Percentiles rank a stretch among this genome's conserved stretches.
Evolutionary conservation across 1,140 invertebrate species (phyloP).

Genomic region (Zophobas morio): DNA sequence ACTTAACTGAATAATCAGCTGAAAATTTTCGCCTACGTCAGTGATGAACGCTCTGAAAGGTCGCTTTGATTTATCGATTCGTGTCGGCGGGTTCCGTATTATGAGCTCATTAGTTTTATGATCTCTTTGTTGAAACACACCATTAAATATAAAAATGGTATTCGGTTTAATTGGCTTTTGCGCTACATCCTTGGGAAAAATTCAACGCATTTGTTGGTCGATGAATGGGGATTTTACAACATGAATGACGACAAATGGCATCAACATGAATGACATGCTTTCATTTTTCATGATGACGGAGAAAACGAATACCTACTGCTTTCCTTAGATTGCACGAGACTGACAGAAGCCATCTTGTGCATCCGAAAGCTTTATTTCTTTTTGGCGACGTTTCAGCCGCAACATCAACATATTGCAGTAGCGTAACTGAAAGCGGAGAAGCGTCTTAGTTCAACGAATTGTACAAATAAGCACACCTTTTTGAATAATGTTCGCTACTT

Average conservation of each 20-base stretch:
- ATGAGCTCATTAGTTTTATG: slow-evolving; percentile 9
- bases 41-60: neutral
- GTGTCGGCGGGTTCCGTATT: slow-evolving; percentile 1
- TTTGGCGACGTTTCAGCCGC: neutral
- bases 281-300: slow-evolving; percentile 29
- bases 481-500: too few species aligned
- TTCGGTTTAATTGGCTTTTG: slow-evolving; percentile 14
- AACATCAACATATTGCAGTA: slow-evolving; percentile 12
- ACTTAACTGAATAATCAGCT: neutral
- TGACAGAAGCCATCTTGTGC: slow-evolving; percentile 31
- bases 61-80: slow-evolving; percentile 11
- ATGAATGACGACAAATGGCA: slow-evolving; percentile 28
- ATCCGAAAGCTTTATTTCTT: slow-evolving; percentile 11
- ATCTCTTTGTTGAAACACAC: slow-evolving; percentile 1
- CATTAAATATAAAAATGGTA: slow-evolving; percentile 6
- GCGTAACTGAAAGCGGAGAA: neutral
- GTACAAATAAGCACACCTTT: neutral
- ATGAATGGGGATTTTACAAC: slow-evolving; percentile 29
- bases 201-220: slow-evolving; percentile 4
- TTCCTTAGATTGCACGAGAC: slow-evolving; percentile 25
- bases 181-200: slow-evolving; percentile 10
- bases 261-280: slow-evolving; percentile 12
- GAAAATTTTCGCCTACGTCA: slow-evolving; percentile 1
- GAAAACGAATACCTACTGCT: slow-evolving; percentile 20
- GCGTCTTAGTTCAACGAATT: too few species aligned